Evolutionary conservation across 2,888 invertebrate genomes (phyloP), one percentile per base, ranked within the genome.

Genomic region (Eupithecia centaureata): DNA sequence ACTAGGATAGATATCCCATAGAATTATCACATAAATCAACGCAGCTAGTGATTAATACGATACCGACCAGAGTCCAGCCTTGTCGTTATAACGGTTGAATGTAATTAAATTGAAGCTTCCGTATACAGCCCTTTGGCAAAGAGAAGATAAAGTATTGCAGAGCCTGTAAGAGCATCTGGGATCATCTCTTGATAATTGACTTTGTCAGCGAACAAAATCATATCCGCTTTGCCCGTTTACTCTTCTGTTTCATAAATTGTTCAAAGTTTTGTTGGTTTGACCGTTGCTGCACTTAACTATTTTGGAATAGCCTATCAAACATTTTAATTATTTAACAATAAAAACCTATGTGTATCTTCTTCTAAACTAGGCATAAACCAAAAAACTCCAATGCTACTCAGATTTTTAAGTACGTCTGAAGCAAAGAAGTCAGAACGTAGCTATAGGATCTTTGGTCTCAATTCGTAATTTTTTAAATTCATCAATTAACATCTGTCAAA

Each of bases 81-180:
- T 88, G 84, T 89, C 87, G 86, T 87, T 90, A 89, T 92, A 92
- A 92, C 92, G 91, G 91, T 85, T 78, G 77, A 79, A 82, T 84
- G 86, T 91, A 91, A 92, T 92, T 91, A 92, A 91, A 90, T 88
- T 81, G 85, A 83, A 58, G 88, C 91, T 92, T 92, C 92, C 91
- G 91, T 88, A 78, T 84, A 83, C 72, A 65, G 68, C 67, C 68
- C 71, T 63, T 30, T 60, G 60, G 42, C 68, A 65, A 15, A 73
- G 71, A 65, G 25, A 2, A 68, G 61, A 27, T 68, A 62, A 30
- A 27, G 28, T 28, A 42, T 52, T n/a, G 35, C 52, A 65, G 65
- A 58, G 1, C 10, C 28, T 15, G 10, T 28, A 52, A 15, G 13
- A 52, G 52, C 47, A 47, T 47, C 47, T 52, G 52, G 27, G 52